Base-by-base conservation (phyloP, 2,797 vertebrate genomes). In the Ctenosaura bakeri region DNA sequence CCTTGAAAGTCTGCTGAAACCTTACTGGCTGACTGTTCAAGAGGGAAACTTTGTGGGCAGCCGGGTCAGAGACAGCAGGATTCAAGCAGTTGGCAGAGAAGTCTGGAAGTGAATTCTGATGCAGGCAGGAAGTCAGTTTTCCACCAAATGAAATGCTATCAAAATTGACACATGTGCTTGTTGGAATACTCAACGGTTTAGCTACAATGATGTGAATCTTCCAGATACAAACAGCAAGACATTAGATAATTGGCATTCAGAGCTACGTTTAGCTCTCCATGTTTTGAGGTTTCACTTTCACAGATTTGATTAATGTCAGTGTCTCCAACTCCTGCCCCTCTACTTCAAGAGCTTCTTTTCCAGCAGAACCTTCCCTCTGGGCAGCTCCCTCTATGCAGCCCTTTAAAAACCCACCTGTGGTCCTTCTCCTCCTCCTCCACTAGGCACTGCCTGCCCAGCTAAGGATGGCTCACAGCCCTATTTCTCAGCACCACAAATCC, bases 41-140 rank as follows among this genome's bases (percentile, higher is more conserved):
- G 73, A 64, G 56, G 4, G 50, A 77, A 78, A 7, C 35, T 20
- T 83, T 38, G 69, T 84, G 52, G 29, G 24, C 79, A 62, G 26
- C 42, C 38, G 50, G 82, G 42, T 78, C 73, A 84, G 71, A 77
- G 71, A 77, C 42, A 66, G 38, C 32, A 66, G 69, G 22, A 52
- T 66, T 89, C 32, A 89, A 78, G 42, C 42, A 84, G 29, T 32
- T 77, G 88, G 42, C 54, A 83, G 81, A 26, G 7, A 77, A 66
- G 29, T 42, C 42, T 89, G 42, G 32, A 78, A 89, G 59, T 50
- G 35, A 74, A 69, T 46, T 54, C 42, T 69, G 78, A 35, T 54
- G 32, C 14, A 85, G 74, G 14, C n/a, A 71, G 38, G 62, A 80
- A 81, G 64, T 78, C 87, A 81, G 29, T 87, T 66, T 73, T 87